Conservation (phyloP, 2,797 vertebrate species). For the Loris lydekkerianus region DNA sequence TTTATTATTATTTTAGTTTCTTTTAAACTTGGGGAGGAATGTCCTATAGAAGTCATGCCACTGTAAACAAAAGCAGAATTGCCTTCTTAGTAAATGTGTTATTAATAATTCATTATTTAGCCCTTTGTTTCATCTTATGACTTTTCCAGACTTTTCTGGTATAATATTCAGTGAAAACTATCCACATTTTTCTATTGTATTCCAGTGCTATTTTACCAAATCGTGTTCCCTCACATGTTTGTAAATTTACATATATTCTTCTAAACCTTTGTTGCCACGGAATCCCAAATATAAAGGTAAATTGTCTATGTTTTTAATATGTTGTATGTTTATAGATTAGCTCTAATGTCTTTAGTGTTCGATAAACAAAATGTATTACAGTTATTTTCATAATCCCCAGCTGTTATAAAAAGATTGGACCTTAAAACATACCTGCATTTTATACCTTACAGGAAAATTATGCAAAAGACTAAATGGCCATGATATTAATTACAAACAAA, state of each 20-base stretch:
- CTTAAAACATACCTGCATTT: not conserved
- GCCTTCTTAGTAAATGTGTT: not conserved
- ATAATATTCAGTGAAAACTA: not conserved
- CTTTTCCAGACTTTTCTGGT: not conserved
- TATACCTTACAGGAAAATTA: not conserved
- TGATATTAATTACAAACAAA: slow-evolving; percentile 42
- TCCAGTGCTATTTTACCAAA: slow-evolving; percentile 5
- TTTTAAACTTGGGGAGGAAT: not conserved
- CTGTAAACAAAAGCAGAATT: not conserved
- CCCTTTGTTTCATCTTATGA: not conserved
- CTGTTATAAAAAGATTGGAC: not conserved
- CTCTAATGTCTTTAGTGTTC: not conserved
- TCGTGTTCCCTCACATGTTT: not conserved
- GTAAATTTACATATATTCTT: not conserved
- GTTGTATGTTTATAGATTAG: not conserved
- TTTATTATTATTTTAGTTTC: not conserved
- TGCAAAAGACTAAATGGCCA: not conserved
- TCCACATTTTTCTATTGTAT: not conserved
- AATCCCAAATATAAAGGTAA: not conserved
- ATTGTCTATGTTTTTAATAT: not conserved
- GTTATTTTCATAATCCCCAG: not conserved
- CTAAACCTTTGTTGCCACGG: not conserved
- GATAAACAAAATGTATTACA: not conserved
- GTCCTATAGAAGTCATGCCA: not conserved
- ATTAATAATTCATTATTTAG: not conserved